Base-by-base conservation (phyloP, 2,888 invertebrate genomes). In the Glaucopsyche alexis region DNA sequence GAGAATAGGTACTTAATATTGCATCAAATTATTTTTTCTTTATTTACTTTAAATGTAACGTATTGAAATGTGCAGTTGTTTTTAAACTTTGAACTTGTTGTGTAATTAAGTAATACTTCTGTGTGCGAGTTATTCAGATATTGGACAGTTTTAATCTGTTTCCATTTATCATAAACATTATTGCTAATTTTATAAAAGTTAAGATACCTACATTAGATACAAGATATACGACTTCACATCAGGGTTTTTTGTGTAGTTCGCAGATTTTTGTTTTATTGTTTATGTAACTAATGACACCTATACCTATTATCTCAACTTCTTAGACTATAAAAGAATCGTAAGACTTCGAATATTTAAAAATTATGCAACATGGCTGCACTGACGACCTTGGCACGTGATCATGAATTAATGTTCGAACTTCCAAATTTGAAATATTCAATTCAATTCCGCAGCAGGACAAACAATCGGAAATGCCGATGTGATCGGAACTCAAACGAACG, bases 381-480 rank as follows among this genome's bases (percentile, higher is more conserved):
- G 40, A 29, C 81, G 86, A 83, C 90, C 91, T 90, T 89, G 86
- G 79, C 77, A 79, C 78, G 81, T 79, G 84, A 78, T 83, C 86
- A 80, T 87, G 86, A 84, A 81, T 86, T 76, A 80, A 81, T 82
- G 80, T 83, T 82, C 85, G 8, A 66, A 66, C 50, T 83, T 79
- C 86, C 85, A 81, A 88, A 87, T 86, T 84, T 84, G 83, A 84
- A 84, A 85, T 84, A 85, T 86, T 81, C 81, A 82, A 85, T 86
- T 81, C 81, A 82, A 85, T 82, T 85, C 82, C 81, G 81, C 82
- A 83, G 86, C 83, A 78, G 78, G 73, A 71, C 38, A 73, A 78
- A 77, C 75, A 80, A 81, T 82, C 77, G 75, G 75, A 79, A 81
- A 78, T 77, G 79, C 77, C 76, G 66, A 73, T 77, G 75, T 69